These are phyloP conservation scores for Mirza zaza DNA, from an alignment of 2,113 vertebrate genomes.

Conservation along the genomic window DNA sequence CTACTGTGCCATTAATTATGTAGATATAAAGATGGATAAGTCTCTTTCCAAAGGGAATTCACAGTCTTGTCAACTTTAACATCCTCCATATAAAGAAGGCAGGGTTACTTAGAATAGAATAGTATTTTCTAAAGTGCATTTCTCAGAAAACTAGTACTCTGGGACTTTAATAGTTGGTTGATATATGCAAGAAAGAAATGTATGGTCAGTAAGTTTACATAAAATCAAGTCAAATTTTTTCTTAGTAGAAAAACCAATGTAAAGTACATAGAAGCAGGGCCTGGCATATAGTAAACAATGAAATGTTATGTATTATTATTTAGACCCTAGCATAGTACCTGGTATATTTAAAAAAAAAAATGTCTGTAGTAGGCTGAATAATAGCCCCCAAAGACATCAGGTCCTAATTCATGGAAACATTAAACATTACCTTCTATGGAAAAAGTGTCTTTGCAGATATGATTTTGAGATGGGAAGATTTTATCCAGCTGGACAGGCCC, in stretches of 20 bases:
- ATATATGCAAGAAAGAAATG: constrained; percentile 9
- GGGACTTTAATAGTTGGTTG: constrained; percentile 8
- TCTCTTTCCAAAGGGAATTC: constrained; percentile 7
- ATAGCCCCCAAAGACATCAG: neutral
- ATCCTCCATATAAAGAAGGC: neutral
- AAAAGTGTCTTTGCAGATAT: neutral
- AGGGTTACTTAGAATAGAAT: neutral
- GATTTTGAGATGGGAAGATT: neutral
- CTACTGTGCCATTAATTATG: neutral
- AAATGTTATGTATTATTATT: neutral
- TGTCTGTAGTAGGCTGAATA: neutral
- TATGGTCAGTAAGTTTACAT: neutral
- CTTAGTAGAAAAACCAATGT: neutral
- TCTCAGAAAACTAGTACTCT: constrained; percentile 36
- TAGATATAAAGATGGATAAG: neutral
- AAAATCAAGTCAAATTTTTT: neutral
- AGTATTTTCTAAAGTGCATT: neutral
- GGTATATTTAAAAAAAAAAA: neutral
- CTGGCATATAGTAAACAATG: neutral
- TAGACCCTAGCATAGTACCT: neutral
- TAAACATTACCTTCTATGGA: neutral
- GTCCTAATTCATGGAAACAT: neutral
- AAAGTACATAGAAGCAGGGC: neutral
- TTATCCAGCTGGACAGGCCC: too few species aligned
- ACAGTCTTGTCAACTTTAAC: constrained; percentile 7